Evolutionary conservation across 2,888 invertebrate species (phyloP).

Genomic region (Carabus problematicus): DNA sequence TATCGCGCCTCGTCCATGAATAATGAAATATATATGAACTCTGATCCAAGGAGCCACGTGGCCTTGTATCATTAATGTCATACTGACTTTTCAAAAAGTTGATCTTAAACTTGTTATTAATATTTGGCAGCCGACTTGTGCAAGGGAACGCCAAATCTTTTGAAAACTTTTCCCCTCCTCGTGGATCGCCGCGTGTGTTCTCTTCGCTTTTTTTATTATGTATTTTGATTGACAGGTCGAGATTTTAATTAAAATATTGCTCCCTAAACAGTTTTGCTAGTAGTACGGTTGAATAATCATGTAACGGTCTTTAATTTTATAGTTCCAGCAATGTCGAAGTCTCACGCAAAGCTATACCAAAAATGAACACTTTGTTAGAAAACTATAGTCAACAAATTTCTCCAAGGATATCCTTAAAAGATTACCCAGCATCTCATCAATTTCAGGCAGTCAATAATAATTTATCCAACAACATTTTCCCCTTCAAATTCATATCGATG

Average conservation of each 20-base stretch:
- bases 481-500: not conserved
- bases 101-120: slow-evolving; percentile 35
- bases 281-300: not conserved
- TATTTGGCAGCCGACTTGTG: slow-evolving; percentile 13
- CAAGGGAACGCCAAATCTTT: not conserved
- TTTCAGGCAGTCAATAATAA: no score
- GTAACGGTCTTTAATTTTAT: not conserved
- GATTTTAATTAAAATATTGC: not conserved
- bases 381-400: no score
- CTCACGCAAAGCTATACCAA: no score
- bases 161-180: not conserved
- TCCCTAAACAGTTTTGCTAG: not conserved
- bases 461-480: no score
- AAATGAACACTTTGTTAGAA: no score
- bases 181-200: no score
- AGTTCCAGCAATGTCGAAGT: not conserved
- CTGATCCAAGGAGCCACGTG: slow-evolving; percentile 28
- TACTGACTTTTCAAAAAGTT: slow-evolving; percentile 36
- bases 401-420: no score
- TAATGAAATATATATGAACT: slow-evolving; percentile 23
- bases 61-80: slow-evolving; percentile 37
- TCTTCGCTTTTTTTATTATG: not conserved
- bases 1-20: slow-evolving; percentile 17
- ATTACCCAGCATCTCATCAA: no score
- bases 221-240: not conserved